Conservation (phyloP, 2,888 invertebrate species). For the Tipula unca region DNA sequence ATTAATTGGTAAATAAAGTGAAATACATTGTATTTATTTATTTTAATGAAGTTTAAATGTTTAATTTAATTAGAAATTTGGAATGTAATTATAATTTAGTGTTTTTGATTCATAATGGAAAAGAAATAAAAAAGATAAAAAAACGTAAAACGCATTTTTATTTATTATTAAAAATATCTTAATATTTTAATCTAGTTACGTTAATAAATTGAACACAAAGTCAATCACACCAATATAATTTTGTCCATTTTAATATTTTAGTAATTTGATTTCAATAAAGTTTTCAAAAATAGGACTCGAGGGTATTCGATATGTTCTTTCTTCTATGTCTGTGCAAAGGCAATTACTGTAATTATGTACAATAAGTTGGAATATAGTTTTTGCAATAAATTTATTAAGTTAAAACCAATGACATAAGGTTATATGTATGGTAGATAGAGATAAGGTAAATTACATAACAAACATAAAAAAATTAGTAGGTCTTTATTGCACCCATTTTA, state of each 20-base stretch:
- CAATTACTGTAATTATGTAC: no score
- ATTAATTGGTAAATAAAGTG: no score
- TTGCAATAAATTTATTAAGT: background rate
- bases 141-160: no score
- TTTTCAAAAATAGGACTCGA: background rate
- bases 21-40: no score
- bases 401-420: background rate
- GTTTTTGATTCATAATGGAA: no score
- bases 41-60: no score
- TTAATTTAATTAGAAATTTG: no score
- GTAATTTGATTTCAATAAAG: background rate
- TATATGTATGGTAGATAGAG: background rate
- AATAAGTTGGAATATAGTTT: background rate
- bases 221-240: background rate
- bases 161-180: no score
- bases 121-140: no score
- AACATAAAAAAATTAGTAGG: background rate
- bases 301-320: background rate
- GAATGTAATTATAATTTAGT: no score
- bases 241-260: background rate
- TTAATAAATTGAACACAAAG: no score
- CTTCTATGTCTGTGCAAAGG: background rate
- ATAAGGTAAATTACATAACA: background rate
- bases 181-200: no score
- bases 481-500: background rate